These are phyloP conservation scores for Protomyctophum bolini DNA, from an alignment of 2,113 vertebrate species.

Conservation along the genomic window DNA sequence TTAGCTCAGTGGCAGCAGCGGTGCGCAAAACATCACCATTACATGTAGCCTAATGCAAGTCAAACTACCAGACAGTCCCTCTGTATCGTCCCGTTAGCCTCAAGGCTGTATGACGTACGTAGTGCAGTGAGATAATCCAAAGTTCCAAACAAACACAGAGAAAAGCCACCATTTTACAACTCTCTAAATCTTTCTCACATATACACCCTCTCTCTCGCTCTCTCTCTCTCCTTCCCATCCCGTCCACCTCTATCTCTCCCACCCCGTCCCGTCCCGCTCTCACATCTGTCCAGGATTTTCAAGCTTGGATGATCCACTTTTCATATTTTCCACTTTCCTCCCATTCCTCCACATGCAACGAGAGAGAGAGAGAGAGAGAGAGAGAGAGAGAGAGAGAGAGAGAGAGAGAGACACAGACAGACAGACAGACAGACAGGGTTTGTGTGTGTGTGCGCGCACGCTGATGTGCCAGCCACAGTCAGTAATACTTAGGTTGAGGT, in stretches of 20 bases:
- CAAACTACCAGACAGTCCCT: no score
- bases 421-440: constrained; percentile 2
- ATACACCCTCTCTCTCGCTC: constrained; percentile 9
- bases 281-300: constrained; percentile 65
- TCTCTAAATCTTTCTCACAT: constrained; percentile 23
- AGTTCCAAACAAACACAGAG: background rate
- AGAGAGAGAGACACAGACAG: constrained; percentile 29
- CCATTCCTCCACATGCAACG: constrained; percentile 35
- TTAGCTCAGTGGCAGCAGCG: no score
- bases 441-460: constrained; percentile 37
- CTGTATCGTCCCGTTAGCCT: no score
- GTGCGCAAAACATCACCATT: no score
- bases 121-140: background rate
- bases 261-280: constrained; percentile 26
- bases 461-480: constrained; percentile 51
- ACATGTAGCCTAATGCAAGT: no score
- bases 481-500: constrained; percentile 67
- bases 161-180: constrained; percentile 23
- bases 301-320: constrained; percentile 42
- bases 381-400: constrained; percentile 14
- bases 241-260: constrained; percentile 30
- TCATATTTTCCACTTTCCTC: constrained; percentile 66
- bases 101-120: no score
- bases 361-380: constrained; percentile 24
- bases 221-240: background rate